Conservation (phyloP, 2,113 vertebrate species). For the Plotosus lineatus region DNA sequence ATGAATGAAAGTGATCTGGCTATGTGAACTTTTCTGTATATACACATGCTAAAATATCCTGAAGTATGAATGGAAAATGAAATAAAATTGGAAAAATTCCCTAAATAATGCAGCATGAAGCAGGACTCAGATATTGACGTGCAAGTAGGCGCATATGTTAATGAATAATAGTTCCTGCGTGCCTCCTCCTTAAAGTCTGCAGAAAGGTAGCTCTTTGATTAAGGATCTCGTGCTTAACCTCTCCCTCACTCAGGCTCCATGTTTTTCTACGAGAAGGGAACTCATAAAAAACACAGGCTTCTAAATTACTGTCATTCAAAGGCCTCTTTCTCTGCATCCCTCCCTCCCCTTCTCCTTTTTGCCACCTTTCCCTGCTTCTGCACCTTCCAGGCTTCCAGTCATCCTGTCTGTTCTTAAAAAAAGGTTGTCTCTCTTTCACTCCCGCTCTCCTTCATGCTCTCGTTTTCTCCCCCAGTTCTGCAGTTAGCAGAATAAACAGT, state of each 20-base stretch:
- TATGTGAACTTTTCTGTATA: not conserved
- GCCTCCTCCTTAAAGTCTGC: not conserved
- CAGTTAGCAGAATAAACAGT: slow-evolving; percentile 76
- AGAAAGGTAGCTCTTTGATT: slow-evolving; percentile 26
- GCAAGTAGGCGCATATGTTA: not conserved
- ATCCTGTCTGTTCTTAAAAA: slow-evolving; percentile 20
- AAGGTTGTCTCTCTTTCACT: slow-evolving; percentile 18
- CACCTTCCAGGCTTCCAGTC: slow-evolving; percentile 31
- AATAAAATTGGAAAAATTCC: not conserved
- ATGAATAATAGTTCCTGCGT: slow-evolving; percentile 32
- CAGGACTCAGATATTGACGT: not conserved
- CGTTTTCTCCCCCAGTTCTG: slow-evolving; percentile 29
- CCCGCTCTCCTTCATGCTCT: not conserved
- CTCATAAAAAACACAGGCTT: slow-evolving; percentile 67
- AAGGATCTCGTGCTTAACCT: slow-evolving; percentile 6
- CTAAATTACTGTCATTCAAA: slow-evolving; percentile 77
- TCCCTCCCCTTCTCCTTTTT: not conserved
- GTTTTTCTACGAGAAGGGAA: slow-evolving; percentile 72
- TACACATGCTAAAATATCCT: not conserved
- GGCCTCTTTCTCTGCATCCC: slow-evolving; percentile 53
- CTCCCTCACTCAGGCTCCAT: slow-evolving; percentile 60
- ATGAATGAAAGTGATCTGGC: no score
- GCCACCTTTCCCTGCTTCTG: slow-evolving; percentile 32
- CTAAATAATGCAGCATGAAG: not conserved
- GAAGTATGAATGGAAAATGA: not conserved